Evolutionary conservation across 2,113 vertebrate species (phyloP), one percentile per base, ranked within the genome.

Genomic region (Sialia sialis): DNA sequence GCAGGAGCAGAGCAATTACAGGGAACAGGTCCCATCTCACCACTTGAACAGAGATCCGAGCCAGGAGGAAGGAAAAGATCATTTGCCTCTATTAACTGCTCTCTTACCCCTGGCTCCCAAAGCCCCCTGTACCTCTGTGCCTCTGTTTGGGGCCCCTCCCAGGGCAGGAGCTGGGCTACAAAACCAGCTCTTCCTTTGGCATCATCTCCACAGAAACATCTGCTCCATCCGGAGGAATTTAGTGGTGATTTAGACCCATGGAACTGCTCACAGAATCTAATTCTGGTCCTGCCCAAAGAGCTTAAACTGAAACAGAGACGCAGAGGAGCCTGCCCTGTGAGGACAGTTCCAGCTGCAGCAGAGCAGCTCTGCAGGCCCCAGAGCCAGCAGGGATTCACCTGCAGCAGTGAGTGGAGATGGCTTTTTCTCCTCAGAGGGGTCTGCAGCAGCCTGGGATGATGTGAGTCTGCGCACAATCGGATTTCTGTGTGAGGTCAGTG

Each of bases 1-100:
- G 91, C 54, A 67, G 66, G 89, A 96, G 91, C 91, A 81, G 92
- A 96, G 96, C 94, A 97, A 95, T 97, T 97, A 95, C 49, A 73
- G 74, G 74, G 83, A 94, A 89, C 43, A 1, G 92, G 95, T 96
- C 95, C 94, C 95, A 39, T 91, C 82, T 91, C 87, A 77, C 72
- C 89, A 91, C 92, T 96, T 34, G 54, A 96, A 87, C 80, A 73
- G 68, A 90, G 74, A 95, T 41, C 79, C 51, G 23, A 51, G 74
- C 87, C 69, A 52, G 58, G 78, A 84, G 81, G 73, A 83, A 84
- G 88, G 58, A 80, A 89, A 86, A 75, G 84, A 90, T 41, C 56
- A 36, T 85, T 94, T 95, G 36, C 84, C 52, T 89, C 86, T 74
- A 56, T 92, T 87, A 92, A 83, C 46, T 5, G 21, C 92, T 82